phyloP scores from a whole-genome alignment of 2,888 invertebrate species.

The Dasysyrphus albostriatus region DNA sequence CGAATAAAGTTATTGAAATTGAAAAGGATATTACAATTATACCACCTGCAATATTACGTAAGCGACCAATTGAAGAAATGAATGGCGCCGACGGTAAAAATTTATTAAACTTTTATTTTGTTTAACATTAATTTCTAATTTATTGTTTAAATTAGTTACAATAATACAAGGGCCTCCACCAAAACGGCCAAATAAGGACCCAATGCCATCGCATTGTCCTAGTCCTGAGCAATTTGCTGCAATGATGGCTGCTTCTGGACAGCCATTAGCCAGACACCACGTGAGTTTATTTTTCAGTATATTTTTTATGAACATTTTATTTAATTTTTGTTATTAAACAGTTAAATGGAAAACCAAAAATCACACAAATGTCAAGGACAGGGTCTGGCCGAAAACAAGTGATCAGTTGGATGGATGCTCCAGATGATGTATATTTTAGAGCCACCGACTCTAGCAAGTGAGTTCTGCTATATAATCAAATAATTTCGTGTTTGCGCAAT shows the following conservation, averaged over 20 bases:
- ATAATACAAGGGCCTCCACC: conserved; percentile 87
- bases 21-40: conserved; percentile 87
- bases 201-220: conserved; percentile 88
- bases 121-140: conserved; percentile 12
- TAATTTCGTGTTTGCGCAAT: too few species aligned
- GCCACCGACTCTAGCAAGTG: conserved; percentile 96
- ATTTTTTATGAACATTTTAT: not conserved
- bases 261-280: conserved; percentile 89
- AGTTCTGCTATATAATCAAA: conserved; percentile 81
- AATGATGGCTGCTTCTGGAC: conserved; percentile 89
- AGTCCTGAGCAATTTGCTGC: conserved; percentile 89
- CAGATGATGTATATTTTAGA: conserved; percentile 98
- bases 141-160: conserved; percentile 77
- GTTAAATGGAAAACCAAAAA: conserved; percentile 93
- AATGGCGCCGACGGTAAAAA: conserved; percentile 82
- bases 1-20: conserved; percentile 88
- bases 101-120: not conserved
- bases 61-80: conserved; percentile 94
- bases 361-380: conserved; percentile 91
- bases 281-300: conserved; percentile 82
- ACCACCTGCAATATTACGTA: conserved; percentile 88
- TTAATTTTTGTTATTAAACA: conserved; percentile 78
- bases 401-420: conserved; percentile 99
- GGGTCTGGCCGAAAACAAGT: conserved; percentile 93
- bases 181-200: conserved; percentile 92